Base-by-base conservation (phyloP, 1,140 invertebrate species). In the Wasmannia auropunctata region DNA sequence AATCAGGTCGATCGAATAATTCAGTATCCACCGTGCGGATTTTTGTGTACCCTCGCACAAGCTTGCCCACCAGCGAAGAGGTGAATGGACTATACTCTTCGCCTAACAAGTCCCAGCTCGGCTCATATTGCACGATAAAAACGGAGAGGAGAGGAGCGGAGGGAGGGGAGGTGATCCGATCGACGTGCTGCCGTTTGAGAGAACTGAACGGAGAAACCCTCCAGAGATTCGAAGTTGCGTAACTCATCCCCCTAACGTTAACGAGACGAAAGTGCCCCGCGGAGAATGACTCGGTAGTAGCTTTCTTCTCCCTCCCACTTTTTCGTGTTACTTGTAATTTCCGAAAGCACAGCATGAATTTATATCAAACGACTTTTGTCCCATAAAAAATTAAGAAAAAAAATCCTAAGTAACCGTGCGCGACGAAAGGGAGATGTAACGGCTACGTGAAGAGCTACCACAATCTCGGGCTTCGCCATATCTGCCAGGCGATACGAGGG, bases 241-340 rank as follows among this genome's bases (percentile, higher is more conserved):
- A 58, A 14, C 25, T 51, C 43, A 70, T 74, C 31, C n/a, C 43
- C n/a, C n/a, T 40, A 31, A 58, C n/a, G 83, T 88, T 88, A 88
- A 88, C 83, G 76, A 89, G 83, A 88, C 83, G 81, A 89, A n/a
- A 77, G 62, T 76, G 37, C 40, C 25, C 67, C 46, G 19, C 25
- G 4, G 43, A 51, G 40, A 28, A 10, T 40, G 51, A 79, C 58
- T 34, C 51, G 70, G 40, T 56, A 46, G 37, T 54, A 40, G 46
- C 83, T 40, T 40, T 14, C 28, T 14, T 16, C 25, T 28, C 11
- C n/a, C 34, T 2, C 43, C 16, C 14, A n/a, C n/a, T n/a, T n/a
- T n/a, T n/a, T n/a, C 62, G 22, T 62, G 75, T 69, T n/a, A 46
- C 46, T 56, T 72, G 56, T 89, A 88, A 90, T 89, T 90, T 89